phyloP scores from a whole-genome alignment of 1,140 invertebrate genomes.

The Latrodectus geometricus region DNA sequence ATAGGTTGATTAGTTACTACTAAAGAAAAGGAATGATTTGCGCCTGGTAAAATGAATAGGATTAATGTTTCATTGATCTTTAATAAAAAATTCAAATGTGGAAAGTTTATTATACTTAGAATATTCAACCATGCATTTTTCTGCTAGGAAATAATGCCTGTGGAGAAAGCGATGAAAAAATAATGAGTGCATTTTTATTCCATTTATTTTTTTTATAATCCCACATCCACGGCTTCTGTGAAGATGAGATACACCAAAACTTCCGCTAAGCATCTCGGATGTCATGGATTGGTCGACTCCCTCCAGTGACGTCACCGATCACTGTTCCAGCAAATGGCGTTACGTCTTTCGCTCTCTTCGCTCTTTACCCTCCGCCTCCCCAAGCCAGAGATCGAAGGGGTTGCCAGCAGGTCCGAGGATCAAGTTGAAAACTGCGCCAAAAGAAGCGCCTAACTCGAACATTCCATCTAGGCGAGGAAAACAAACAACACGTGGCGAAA shows the following conservation, averaged over 20 bases:
- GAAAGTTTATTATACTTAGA: too few relatives aligned
- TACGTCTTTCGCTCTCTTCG: slow-evolving; percentile 58
- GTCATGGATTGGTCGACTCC: slow-evolving; percentile 47
- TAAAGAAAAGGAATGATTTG: too few relatives aligned
- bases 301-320: slow-evolving; percentile 41
- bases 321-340: slow-evolving; percentile 60
- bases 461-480: not conserved
- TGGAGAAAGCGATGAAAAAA: too few relatives aligned
- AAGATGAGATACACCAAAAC: slow-evolving; percentile 20
- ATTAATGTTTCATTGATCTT: too few relatives aligned
- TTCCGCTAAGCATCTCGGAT: slow-evolving; percentile 40
- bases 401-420: slow-evolving; percentile 4
- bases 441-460: not conserved
- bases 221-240: not conserved
- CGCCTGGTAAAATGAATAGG: too few relatives aligned
- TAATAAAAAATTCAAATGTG: too few relatives aligned
- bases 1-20: too few relatives aligned
- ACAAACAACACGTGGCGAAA: slow-evolving; percentile 29
- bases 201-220: slow-evolving; percentile 2
- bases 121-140: too few relatives aligned
- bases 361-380: slow-evolving; percentile 61
- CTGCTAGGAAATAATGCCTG: too few relatives aligned
- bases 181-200: too few relatives aligned
- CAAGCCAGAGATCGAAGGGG: slow-evolving; percentile 36
- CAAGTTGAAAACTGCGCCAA: slow-evolving; percentile 14